Evolutionary conservation across 1,140 invertebrate genomes (phyloP), one percentile per base, ranked within the genome.

Genomic region (Drosophila sproati): DNA sequence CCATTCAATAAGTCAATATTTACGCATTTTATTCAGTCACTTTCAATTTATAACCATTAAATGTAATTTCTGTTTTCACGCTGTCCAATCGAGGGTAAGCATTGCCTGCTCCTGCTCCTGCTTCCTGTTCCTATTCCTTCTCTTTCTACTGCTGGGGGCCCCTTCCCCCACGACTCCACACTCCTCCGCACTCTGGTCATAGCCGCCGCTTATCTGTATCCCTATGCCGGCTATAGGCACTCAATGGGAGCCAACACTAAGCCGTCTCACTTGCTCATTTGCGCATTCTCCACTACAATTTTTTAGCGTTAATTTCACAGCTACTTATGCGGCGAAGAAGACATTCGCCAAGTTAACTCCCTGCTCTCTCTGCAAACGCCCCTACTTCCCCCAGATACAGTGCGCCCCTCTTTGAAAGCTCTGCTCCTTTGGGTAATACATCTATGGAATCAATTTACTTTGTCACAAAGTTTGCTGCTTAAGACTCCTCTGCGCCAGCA

Each of bases 21-120:
- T 88, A 88, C 80, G 73, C 85, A 89, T 88, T 88, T 88, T 85
- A 88, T 88, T 88, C 81, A 89, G 68, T 90, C 86, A 89, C 72
- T 90, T 90, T 89, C 78, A 90, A 89, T 89, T 89, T 89, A 89
- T 89, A 85, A 72, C 78, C 86, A 89, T 89, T 89, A 82, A 85
- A 73, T 90, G 78, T 88, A 89, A 89, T 83, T 83, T 86, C 51
- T 69, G 63, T 77, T 77, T 62, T 59, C 59, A 52, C 54, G 47
- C 47, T 12, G 54, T 47, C 55, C 66, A 73, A 73, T 61, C 51
- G 71, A 64, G 68, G 47, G 45, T 34, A 72, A 73, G 54, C 54
- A 48, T 35, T 20, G 39, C 39, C 7, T 20, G 20, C 20, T 20
- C 20, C 20, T 20, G 20, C 20, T 20, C 20, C 20, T 20, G 20